A percentile compares a stretch with the other conserved stretches of the same genome.
Conservation (phyloP, 2,888 invertebrate genomes). For the Xanthorhoe spadicearia region DNA sequence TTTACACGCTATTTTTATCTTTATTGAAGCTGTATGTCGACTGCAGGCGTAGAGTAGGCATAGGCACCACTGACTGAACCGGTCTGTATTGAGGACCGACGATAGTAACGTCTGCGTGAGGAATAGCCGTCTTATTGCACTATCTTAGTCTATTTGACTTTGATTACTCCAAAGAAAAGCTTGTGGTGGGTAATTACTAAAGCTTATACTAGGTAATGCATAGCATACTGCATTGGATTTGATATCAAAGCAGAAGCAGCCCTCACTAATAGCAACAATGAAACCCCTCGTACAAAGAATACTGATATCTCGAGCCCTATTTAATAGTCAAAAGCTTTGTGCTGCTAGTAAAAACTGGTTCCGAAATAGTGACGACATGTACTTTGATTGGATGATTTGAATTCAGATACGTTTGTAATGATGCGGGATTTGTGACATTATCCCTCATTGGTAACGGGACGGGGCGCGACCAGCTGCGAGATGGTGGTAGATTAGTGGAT, state of each 20-base stretch:
- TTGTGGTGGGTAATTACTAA: slow-evolving; percentile 4
- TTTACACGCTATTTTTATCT: slow-evolving; percentile 56
- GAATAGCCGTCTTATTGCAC: slow-evolving; percentile 44
- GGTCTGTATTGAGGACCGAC: slow-evolving; percentile 55
- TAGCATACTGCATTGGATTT: background rate
- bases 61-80: slow-evolving; percentile 67
- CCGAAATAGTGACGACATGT: slow-evolving; percentile 55
- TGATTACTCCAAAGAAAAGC: slow-evolving; percentile 12
- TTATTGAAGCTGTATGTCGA: slow-evolving; percentile 48
- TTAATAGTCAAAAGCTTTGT: slow-evolving; percentile 43
- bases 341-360: slow-evolving; percentile 59
- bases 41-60: slow-evolving; percentile 63
- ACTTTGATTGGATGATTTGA: slow-evolving; percentile 47
- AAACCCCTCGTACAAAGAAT: slow-evolving; percentile 41
- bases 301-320: slow-evolving; percentile 45
- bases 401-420: slow-evolving; percentile 53
- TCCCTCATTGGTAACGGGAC: slow-evolving; percentile 66
- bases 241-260: slow-evolving; percentile 30
- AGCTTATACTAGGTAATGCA: background rate
- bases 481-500: slow-evolving; percentile 53
- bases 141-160: slow-evolving; percentile 11
- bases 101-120: slow-evolving; percentile 50
- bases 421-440: slow-evolving; percentile 59
- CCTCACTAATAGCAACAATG: slow-evolving; percentile 41
- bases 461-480: slow-evolving; percentile 62